Percentiles rank a stretch among this genome's conserved stretches.
These are phyloP conservation scores for Gallinago undulata DNA, from an alignment of 2,113 vertebrate species.

Conservation along the genomic window DNA sequence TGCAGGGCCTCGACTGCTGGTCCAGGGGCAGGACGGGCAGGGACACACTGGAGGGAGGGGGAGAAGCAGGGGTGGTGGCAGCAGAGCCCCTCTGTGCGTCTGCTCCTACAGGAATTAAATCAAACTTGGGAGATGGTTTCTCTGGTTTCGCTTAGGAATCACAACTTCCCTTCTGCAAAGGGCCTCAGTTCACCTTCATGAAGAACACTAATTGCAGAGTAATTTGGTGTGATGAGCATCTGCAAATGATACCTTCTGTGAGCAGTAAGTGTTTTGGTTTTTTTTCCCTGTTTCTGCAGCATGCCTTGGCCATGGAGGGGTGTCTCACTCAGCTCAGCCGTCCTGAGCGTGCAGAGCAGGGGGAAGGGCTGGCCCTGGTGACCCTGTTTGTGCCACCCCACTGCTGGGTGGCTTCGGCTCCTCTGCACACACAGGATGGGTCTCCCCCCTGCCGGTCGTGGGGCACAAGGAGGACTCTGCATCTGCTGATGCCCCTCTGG, in stretches of 20 bases:
- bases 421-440: fast-evolving
- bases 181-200: neutral
- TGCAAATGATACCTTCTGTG: neutral
- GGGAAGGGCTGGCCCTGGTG: neutral
- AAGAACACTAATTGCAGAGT: neutral
- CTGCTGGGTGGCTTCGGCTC: neutral
- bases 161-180: neutral
- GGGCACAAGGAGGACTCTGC: neutral
- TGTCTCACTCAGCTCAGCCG: neutral
- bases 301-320: fast-evolving
- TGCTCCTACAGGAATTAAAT: neutral
- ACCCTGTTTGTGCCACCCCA: fast-evolving
- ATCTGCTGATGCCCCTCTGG: neutral
- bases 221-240: neutral
- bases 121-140: neutral
- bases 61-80: neutral
- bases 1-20: neutral
- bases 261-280: neutral
- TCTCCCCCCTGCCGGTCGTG: fast-evolving
- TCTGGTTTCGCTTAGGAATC: neutral
- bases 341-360: fast-evolving
- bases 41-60: fast-evolving
- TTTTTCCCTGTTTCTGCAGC: neutral
- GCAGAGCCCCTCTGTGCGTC: neutral
- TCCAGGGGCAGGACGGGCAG: neutral